These are phyloP conservation scores for Aegithalos caudatus DNA, from an alignment of 2,113 vertebrate genomes.

Conservation along the genomic window DNA sequence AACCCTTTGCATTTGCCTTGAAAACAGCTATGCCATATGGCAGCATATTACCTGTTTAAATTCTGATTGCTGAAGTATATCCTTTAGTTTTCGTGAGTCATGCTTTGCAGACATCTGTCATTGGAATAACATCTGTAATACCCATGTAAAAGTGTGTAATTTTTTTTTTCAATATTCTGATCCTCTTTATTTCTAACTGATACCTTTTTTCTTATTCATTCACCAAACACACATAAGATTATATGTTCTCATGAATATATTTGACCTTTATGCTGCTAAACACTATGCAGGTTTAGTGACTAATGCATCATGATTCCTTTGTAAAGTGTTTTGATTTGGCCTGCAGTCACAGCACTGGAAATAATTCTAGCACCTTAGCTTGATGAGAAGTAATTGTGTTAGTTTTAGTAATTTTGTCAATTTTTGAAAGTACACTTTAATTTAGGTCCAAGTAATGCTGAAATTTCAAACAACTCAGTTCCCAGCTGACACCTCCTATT, in stretches of 20 bases:
- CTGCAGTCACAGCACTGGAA: neutral
- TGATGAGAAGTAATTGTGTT: neutral
- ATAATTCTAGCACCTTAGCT: neutral
- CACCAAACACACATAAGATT: neutral
- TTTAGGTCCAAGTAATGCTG: conserved; percentile 4
- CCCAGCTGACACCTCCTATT: neutral
- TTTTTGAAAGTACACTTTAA: conserved; percentile 7
- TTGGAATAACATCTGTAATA: neutral
- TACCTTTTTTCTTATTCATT: neutral
- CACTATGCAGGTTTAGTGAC: neutral
- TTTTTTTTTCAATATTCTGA: neutral
- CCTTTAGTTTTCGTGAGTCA: neutral
- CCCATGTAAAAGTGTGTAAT: neutral
- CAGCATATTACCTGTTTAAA: neutral
- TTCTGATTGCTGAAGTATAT: neutral
- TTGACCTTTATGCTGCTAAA: conserved; percentile 23
- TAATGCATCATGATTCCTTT: neutral
- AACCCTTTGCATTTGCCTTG: neutral
- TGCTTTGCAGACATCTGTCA: neutral
- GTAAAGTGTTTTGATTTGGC: neutral
- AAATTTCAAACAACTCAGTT: conserved; percentile 14
- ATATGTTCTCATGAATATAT: conserved; percentile 6
- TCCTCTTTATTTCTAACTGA: neutral
- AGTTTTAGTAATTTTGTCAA: neutral
- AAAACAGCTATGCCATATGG: neutral